Evolutionary conservation across 2,797 vertebrate species (phyloP).

Genomic region (Aulostomus chinensis): DNA sequence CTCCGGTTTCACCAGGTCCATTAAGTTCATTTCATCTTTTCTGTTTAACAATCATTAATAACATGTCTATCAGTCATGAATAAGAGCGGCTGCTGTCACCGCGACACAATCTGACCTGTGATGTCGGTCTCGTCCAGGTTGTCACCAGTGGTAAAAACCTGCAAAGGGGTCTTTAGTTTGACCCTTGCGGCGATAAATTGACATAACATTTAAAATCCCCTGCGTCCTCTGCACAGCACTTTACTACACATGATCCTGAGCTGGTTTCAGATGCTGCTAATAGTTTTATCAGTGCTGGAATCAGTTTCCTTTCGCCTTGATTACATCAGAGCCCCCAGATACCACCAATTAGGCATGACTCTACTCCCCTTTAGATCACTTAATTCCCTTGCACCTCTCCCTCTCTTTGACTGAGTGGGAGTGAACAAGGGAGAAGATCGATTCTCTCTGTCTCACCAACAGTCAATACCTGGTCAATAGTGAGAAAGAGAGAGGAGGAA

Average conservation of each 20-base stretch:
- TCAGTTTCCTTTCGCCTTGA: conserved; percentile 54
- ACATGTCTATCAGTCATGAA: too few species aligned
- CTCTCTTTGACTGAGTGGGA: conserved; percentile 33
- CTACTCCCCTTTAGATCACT: conserved; percentile 50
- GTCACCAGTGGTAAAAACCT: too few species aligned
- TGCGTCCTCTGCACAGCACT: too few species aligned
- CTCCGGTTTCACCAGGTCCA: too few species aligned
- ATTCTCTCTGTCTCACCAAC: conserved; percentile 57
- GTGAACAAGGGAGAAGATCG: conserved; percentile 39
- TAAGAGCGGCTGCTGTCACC: too few species aligned
- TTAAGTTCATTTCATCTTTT: too few species aligned
- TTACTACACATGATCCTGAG: background rate
- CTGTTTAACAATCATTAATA: too few species aligned
- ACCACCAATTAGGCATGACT: conserved; percentile 62
- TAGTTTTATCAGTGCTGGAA: conserved; percentile 59
- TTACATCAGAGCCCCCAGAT: conserved; percentile 62
- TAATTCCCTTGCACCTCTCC: conserved; percentile 43
- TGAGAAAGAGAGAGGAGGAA: conserved; percentile 53
- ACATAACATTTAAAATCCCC: too few species aligned
- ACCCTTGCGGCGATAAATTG: too few species aligned
- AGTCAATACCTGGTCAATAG: conserved; percentile 67
- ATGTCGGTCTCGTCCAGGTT: too few species aligned
- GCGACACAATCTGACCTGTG: too few species aligned
- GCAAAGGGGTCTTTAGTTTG: too few species aligned
- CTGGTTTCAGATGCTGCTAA: conserved; percentile 49